Percentiles rank a stretch among this genome's conserved stretches.
phyloP scores from a whole-genome alignment of 2,113 vertebrate genomes.

The Capricornis sumatraensis region DNA sequence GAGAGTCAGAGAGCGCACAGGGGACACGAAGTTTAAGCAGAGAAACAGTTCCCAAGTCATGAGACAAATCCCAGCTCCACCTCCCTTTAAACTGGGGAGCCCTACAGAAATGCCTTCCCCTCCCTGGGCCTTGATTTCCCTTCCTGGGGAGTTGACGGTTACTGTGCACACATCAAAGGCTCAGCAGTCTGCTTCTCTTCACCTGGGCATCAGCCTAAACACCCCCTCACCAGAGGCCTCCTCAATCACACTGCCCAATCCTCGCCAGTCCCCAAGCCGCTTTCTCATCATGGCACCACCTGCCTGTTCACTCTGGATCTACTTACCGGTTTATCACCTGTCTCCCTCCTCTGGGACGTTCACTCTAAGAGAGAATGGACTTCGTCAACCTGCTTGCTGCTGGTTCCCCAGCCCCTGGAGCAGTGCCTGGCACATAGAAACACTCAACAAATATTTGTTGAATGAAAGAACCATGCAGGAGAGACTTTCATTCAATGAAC shows the following conservation, averaged over 20 bases:
- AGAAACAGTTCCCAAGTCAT: neutral
- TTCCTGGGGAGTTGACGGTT: neutral
- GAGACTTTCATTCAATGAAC: neutral
- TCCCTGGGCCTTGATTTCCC: neutral
- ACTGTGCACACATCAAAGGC: neutral
- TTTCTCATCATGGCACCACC: neutral
- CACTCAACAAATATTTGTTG: neutral
- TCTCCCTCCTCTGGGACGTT: neutral
- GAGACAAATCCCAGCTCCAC: neutral
- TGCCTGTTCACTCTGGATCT: neutral
- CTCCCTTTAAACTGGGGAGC: neutral
- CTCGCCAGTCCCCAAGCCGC: neutral
- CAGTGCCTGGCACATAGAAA: neutral
- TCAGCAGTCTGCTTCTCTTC: neutral
- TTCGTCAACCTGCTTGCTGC: neutral
- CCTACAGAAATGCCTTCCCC: neutral
- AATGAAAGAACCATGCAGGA: neutral
- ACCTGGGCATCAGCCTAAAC: neutral
- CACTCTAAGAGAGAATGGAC: neutral
- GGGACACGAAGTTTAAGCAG: neutral
- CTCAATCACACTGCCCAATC: too few relatives aligned
- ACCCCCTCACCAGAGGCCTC: neutral
- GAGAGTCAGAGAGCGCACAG: neutral
- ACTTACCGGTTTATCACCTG: neutral
- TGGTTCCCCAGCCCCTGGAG: neutral